Conservation (phyloP, 1,140 invertebrate genomes). For the Wiebesia pumilae region DNA sequence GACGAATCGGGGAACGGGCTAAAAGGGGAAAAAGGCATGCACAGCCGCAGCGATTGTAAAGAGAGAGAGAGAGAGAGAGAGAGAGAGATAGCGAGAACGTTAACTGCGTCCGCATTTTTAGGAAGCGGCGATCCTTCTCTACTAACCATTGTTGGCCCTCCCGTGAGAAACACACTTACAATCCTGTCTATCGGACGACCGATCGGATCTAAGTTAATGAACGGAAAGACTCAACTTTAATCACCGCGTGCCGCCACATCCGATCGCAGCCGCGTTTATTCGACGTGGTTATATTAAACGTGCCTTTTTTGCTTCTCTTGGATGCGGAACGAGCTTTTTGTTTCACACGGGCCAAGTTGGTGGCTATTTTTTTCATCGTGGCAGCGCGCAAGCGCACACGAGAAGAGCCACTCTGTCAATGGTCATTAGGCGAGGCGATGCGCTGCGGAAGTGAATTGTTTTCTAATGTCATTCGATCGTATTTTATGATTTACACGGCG, state of each 20-base stretch:
- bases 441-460: constrained; percentile 8
- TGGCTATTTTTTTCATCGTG: not conserved
- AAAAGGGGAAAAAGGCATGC: not conserved
- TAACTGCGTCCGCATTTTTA: constrained; percentile 47
- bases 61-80: not conserved
- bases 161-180: constrained; percentile 52
- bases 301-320: constrained; percentile 12
- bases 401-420: not conserved
- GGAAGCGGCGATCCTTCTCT: constrained; percentile 1
- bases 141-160: constrained; percentile 13
- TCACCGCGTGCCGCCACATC: not conserved
- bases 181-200: constrained; percentile 23
- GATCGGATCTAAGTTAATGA: constrained; percentile 46
- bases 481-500: too few relatives aligned
- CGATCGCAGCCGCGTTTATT: not conserved
- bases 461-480: not conserved
- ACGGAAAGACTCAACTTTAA: constrained; percentile 16
- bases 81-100: constrained; percentile 31
- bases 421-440: constrained; percentile 26
- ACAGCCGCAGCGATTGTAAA: not conserved
- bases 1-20: not conserved
- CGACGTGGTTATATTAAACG: constrained; percentile 10
- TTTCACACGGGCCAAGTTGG: not conserved
- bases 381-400: not conserved
- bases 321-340: not conserved